Evolutionary conservation across 1,140 invertebrate genomes (phyloP), one percentile per base, ranked within the genome.

Genomic region (Maniola jurtina): DNA sequence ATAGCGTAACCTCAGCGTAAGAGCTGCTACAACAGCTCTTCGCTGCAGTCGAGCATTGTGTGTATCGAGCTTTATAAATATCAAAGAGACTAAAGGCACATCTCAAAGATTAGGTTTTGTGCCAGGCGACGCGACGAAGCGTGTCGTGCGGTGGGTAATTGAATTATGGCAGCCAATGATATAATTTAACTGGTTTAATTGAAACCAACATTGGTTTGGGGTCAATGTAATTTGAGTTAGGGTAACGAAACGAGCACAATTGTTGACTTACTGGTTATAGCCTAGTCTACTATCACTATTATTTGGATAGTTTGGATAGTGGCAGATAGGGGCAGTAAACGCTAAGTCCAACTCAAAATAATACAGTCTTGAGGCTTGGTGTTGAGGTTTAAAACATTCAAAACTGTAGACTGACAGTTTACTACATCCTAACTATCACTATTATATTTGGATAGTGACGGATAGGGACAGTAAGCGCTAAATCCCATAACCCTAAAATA

Each of bases 101-200:
- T 36, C 55, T 35, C 59, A 62, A 61, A 52, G 45, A 48, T 68
- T 15, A n/a, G 59, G 64, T 72, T 66, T 66, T 68, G 71, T 70
- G 66, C 71, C 76, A 68, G 69, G 72, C 74, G 72, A 42, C 25
- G 25, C 25, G 25, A 25, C 47, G 67, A 66, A 81, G 75, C 80
- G 75, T 77, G 68, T 66, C 70, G 56, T 69, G 73, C 66, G 70
- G 76, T 73, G 50, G 47, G 66, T 84, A 83, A 88, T 88, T 75
- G 80, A 89, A 83, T 89, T 85, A 88, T 77, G 75, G 76, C 76
- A 73, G 65, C 72, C 73, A 86, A 80, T 88, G 84, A 88, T 88
- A 88, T 86, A 87, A 88, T 84, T 87, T 81, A 84, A 83, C 81
- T 88, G 79, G 81, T 84, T 86, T 81, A 83, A 89, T 83, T 80